Conservation (phyloP, 1,140 invertebrate genomes). For the Platyscapa corneri region DNA sequence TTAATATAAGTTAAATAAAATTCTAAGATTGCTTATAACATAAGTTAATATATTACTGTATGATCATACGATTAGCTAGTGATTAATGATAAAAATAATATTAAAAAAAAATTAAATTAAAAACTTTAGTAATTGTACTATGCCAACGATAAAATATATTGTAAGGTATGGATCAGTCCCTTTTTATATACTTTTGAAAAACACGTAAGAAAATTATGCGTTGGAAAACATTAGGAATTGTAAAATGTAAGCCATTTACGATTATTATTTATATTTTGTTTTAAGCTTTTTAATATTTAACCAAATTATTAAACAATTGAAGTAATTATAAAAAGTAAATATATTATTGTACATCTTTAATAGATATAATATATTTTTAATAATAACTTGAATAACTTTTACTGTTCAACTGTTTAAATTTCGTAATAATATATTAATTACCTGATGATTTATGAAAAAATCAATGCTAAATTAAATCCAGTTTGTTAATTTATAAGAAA, state of each 20-base stretch:
- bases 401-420: no score
- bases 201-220: not conserved
- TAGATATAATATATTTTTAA: no score
- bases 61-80: not conserved
- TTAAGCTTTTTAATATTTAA: not conserved
- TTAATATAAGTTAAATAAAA: no score
- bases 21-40: not conserved
- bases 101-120: not conserved
- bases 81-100: not conserved
- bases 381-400: no score
- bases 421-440: no score
- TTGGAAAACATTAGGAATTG: not conserved
- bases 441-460: no score
- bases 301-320: no score
- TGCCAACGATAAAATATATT: constrained; percentile 23
- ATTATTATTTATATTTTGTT: not conserved
- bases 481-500: not conserved
- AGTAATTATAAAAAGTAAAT: no score
- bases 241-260: not conserved
- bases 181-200: constrained; percentile 18
- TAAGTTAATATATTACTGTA: not conserved
- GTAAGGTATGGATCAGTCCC: not conserved
- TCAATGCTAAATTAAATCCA: no score
- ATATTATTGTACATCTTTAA: no score
- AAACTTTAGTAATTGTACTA: constrained; percentile 3